phyloP scores from a whole-genome alignment of 2,797 vertebrate species.

The Pagetopsis macropterus region DNA sequence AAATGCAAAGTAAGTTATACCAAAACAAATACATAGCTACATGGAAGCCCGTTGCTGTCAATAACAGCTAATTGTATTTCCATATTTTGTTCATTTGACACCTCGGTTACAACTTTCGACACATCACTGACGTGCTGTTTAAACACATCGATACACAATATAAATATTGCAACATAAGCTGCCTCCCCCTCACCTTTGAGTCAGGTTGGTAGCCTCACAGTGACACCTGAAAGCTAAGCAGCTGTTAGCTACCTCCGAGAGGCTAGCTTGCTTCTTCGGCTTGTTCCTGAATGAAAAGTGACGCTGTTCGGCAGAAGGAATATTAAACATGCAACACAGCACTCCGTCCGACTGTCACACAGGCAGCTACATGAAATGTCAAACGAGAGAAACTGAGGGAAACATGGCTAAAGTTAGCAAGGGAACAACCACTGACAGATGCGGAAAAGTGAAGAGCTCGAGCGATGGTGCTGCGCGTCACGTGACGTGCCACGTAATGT shows the following conservation, averaged over 20 bases:
- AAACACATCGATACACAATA: not conserved
- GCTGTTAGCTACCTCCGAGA: conserved; percentile 47
- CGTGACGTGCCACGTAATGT: conserved; percentile 37
- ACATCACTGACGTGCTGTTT: not conserved
- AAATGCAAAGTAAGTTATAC: not conserved
- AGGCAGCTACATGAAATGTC: not conserved
- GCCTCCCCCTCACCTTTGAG: conserved; percentile 48
- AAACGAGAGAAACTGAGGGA: not conserved
- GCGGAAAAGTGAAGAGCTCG: conserved; percentile 33
- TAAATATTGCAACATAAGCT: not conserved
- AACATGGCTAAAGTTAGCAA: conserved; percentile 32
- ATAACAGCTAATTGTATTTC: not conserved
- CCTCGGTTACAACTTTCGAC: no score
- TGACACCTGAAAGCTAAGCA: conserved; percentile 43
- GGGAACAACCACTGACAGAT: not conserved
- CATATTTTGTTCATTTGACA: not conserved
- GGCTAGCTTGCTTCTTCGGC: not conserved
- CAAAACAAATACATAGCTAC: no score
- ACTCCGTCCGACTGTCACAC: not conserved
- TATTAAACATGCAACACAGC: not conserved
- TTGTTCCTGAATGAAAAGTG: conserved; percentile 5
- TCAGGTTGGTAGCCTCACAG: conserved; percentile 37
- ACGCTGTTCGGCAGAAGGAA: no score
- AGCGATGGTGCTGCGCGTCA: not conserved
- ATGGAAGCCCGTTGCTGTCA: no score